Percentiles rank a stretch among this genome's conserved stretches.
These are phyloP conservation scores for mouse (Mus musculus) DNA, from an alignment of 2,113 vertebrate species.

Conservation along the genomic window DNA sequence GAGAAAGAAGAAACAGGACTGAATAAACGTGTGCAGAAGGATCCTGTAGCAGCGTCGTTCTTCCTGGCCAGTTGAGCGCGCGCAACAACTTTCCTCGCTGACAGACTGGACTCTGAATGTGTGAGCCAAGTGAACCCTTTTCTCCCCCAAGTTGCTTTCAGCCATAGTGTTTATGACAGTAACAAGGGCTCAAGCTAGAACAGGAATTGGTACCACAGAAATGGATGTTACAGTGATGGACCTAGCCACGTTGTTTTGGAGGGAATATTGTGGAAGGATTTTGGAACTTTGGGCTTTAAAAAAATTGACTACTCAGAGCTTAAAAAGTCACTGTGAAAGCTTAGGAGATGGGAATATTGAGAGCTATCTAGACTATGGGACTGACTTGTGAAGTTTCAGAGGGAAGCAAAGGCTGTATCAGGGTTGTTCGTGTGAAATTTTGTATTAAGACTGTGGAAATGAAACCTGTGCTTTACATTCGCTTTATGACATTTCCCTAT, in stretches of 20 bases:
- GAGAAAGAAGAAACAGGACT: no score
- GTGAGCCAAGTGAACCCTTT: not conserved
- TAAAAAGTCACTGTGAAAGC: not conserved
- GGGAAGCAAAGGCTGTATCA: not conserved
- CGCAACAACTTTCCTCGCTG: not conserved
- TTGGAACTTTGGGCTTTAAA: not conserved
- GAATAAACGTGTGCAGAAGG: no score
- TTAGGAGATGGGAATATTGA: not conserved
- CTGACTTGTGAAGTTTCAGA: not conserved
- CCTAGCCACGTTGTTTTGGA: not conserved
- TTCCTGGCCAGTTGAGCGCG: no score
- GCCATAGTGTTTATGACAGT: not conserved
- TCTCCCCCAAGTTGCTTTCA: not conserved
- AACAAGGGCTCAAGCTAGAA: not conserved
- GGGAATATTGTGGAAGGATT: not conserved
- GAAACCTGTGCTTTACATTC: not conserved
- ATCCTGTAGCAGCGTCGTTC: no score
- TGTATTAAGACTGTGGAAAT: not conserved
- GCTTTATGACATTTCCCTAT: not conserved
- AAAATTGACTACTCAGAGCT: not conserved
- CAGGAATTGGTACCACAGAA: not conserved
- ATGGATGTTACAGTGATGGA: not conserved
- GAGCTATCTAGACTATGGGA: not conserved
- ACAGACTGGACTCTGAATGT: not conserved
- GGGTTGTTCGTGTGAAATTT: not conserved